These are phyloP conservation scores for Lathamus discolor DNA, from an alignment of 2,113 vertebrate genomes.

Conservation along the genomic window DNA sequence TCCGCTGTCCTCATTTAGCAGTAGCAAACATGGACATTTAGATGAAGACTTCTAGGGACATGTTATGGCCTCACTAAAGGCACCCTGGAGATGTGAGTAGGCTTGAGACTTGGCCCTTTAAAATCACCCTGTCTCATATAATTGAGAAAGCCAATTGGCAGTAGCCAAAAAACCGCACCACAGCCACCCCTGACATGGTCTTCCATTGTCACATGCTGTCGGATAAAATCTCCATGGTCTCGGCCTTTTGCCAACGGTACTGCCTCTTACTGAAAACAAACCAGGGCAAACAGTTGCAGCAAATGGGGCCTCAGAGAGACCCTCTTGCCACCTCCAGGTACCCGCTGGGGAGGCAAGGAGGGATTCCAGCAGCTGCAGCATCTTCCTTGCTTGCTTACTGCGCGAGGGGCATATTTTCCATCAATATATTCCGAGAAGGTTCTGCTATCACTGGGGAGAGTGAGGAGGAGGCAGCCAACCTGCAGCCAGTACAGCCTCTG, in stretches of 20 bases:
- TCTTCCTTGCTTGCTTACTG: neutral
- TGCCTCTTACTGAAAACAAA: neutral
- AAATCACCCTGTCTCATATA: neutral
- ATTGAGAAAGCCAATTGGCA: accelerated
- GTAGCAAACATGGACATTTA: neutral
- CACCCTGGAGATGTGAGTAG: neutral
- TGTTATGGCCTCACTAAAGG: neutral
- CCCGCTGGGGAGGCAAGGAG: neutral
- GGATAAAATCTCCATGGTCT: neutral
- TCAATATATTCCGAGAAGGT: neutral
- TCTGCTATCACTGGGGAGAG: constrained; percentile 37
- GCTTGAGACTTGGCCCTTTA: neutral
- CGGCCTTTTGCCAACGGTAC: neutral
- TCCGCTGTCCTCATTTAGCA: neutral
- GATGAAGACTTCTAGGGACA: neutral
- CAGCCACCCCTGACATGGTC: neutral
- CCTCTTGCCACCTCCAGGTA: neutral
- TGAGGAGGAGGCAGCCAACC: neutral
- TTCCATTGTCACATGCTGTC: neutral
- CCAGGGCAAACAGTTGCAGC: accelerated
- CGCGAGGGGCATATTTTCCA: neutral
- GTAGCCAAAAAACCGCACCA: neutral
- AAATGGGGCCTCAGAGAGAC: neutral
- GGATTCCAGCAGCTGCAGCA: neutral
- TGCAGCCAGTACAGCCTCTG: neutral